Base-by-base conservation (phyloP, 2,797 vertebrate genomes). In the Anguilla anguilla region DNA sequence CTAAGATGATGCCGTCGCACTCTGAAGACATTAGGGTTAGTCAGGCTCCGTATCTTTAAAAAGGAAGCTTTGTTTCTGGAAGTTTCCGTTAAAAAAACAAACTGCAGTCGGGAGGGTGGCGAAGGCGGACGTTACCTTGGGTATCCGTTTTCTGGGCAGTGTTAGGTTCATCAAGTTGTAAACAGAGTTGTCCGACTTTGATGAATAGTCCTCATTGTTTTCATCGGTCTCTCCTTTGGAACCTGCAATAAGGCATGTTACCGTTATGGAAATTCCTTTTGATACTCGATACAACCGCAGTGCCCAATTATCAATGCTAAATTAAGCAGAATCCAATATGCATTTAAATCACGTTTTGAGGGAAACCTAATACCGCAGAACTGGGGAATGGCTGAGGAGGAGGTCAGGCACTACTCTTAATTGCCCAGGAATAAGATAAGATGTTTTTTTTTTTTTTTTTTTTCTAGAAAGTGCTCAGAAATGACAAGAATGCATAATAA, bases 141-240 rank as follows among this genome's bases (percentile, higher is more conserved):
- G 98, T 79, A 96, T 96, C 93, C 98, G 95, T 91, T 99, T 99
- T 90, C 98, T 97, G 79, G 96, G 96, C 88, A 96, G 95, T 0
- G 95, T 92, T 88, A 95, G 91, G 90, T 96, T 97, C 87, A 95
- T 94, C 82, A 95, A 94, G 90, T 94, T 97, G 92, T 96, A 96
- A 88, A 95, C 88, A 28, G 94, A 93, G 89, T 93, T 95, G 3
- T 93, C 94, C 59, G 95, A 88, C 89, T 96, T 96, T 79, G 92
- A 88, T 88, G 95, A 93, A 92, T 88, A 88, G 1, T 92, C 91
- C 57, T 98, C 95, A 28, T 88, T 93, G 85, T 95, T 97, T 91
- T 97, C 95, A 90, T 95, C 95, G 10, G 94, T 94, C 89, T 95
- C 94, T 92, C 94, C 97, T 46, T 93, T 93, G 25, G 88, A 89